Evolutionary conservation across 2,113 vertebrate species (phyloP).

Genomic region (Polypterus senegalus): DNA sequence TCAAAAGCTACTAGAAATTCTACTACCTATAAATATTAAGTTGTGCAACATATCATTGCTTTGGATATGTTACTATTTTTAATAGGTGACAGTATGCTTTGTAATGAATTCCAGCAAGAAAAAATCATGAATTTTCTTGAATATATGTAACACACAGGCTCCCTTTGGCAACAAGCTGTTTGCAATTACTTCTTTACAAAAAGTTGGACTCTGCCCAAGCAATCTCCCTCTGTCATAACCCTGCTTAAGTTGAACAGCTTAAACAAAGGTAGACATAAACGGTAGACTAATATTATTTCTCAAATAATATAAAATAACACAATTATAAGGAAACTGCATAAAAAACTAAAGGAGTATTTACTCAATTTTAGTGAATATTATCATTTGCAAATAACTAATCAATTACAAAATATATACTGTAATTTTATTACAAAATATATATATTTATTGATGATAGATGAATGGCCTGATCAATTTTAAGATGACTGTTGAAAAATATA

Average conservation of each 20-base stretch:
- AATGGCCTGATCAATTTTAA: too few species aligned
- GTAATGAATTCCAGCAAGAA: conserved; percentile 2
- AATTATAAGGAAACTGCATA: background rate
- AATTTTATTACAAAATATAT: too few species aligned
- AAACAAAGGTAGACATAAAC: conserved; percentile 4
- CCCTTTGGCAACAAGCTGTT: conserved; percentile 13
- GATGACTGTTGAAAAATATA: too few species aligned
- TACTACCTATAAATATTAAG: too few species aligned
- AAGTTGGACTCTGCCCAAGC: conserved; percentile 4
- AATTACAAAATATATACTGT: too few species aligned
- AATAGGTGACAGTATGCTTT: background rate
- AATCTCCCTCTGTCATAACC: conserved; percentile 13
- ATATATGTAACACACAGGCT: conserved; percentile 16
- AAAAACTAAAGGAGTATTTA: background rate
- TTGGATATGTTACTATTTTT: too few species aligned
- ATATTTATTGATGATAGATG: too few species aligned
- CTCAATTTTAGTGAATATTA: background rate
- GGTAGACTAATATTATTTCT: conserved; percentile 5
- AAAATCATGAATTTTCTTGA: conserved; percentile 1
- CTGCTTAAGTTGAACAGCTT: conserved; percentile 11
- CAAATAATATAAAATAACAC: background rate
- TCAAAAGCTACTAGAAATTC: too few species aligned
- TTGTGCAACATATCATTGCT: too few species aligned
- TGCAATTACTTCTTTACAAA: conserved; percentile 23
- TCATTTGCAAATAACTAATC: background rate